A percentile compares a stretch with the other conserved stretches of the same genome.
Evolutionary conservation across 2,888 invertebrate genomes (phyloP).

Genomic region (Zygogramma bicolorata): DNA sequence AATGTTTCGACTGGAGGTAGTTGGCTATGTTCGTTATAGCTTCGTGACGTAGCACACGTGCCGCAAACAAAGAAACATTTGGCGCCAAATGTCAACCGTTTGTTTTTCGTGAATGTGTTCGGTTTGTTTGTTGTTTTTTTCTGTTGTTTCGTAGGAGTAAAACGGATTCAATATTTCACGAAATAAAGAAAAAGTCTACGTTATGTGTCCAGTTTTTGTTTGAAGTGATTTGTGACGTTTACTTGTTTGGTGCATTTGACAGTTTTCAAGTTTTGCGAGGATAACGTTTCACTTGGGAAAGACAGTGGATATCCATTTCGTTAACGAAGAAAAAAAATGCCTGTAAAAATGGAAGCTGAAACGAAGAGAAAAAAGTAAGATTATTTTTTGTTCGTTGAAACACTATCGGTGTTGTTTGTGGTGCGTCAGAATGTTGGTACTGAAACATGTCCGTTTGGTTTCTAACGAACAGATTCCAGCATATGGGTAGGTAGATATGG

Average conservation of each 20-base stretch:
- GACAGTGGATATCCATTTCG: no score
- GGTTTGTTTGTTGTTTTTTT: background rate
- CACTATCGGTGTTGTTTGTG: no score
- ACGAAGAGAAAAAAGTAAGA: background rate
- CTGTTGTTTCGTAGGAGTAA: background rate
- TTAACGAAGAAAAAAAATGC: background rate
- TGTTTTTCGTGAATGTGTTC: constrained; percentile 2
- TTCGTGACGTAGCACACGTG: constrained; percentile 2
- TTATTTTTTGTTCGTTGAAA: background rate
- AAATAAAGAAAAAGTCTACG: no score
- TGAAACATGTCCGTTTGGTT: background rate
- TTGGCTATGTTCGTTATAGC: background rate
- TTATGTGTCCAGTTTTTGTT: background rate
- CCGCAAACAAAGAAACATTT: constrained; percentile 17
- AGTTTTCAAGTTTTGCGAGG: no score
- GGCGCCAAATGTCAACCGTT: constrained; percentile 22
- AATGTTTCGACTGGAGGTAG: background rate
- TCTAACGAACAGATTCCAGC: background rate
- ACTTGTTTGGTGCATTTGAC: background rate
- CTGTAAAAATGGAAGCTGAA: constrained; percentile 5
- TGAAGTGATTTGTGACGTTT: background rate
- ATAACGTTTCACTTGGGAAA: no score
- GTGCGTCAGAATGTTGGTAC: no score
- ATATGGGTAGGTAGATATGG: background rate
- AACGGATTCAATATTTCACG: no score